Evolutionary conservation across 2,888 invertebrate genomes (phyloP), one percentile per base, ranked within the genome.

Genomic region (Drosophila robusta): DNA sequence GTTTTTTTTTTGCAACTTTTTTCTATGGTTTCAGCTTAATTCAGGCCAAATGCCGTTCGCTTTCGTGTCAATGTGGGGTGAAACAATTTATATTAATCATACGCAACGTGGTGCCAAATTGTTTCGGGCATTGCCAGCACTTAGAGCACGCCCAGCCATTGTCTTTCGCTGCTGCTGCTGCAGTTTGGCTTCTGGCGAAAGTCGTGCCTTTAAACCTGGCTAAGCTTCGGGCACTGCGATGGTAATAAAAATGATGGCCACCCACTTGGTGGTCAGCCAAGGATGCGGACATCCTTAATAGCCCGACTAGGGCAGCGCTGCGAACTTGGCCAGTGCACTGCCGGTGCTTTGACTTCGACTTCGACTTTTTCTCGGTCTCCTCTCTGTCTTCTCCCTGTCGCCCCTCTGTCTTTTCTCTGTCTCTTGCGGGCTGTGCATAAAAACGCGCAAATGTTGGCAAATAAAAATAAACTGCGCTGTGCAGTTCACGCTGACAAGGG

Each of bases 31-130:
- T 8, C 24, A 41, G 32, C 24, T n/a, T 14, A 24, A 6, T 55
- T 24, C 39, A 4, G 39, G 29, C 22, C 42, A n/a, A 61, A 16
- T 61, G 39, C 14, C 49, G 14, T 39, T 55, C 14, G 41, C 9
- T 39, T 38, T 24, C 16, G 29, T 54, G 36, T 47, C 22, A 38
- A 45, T 63, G 49, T 38, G 34, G 55, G 46, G 52, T 52, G 60
- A 67, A 65, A 54, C 75, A 75, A 80, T 80, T 78, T 75, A 81
- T 81, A 81, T 81, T 85, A 81, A 81, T 80, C 79, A 80, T 78
- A 75, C 82, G 82, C 79, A 75, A 75, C 64, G 75, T 75, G 64
- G 67, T 75, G 79, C 70, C 82, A 81, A 84, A 84, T 70, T 70
- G 79, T 70, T 74, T 62, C 50, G 42, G 45, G 45, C 74, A 39